phyloP scores from a whole-genome alignment of 2,797 vertebrate species.

The Myotis myotis region DNA sequence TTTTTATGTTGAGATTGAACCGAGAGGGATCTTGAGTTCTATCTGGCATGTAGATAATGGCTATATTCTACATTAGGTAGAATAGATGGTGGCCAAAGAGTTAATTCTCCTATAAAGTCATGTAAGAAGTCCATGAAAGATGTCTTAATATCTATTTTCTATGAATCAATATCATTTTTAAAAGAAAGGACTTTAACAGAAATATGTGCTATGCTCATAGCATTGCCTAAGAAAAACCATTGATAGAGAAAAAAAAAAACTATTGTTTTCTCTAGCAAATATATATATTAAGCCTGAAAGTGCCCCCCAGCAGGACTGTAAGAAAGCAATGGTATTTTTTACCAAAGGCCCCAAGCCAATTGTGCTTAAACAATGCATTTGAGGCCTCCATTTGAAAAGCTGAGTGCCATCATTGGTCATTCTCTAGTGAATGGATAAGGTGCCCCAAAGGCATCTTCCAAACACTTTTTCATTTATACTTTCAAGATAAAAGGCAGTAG shows the following conservation, averaged over 20 bases:
- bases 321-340: background rate
- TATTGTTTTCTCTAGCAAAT: background rate
- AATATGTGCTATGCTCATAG: background rate
- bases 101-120: constrained; percentile 19
- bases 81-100: background rate
- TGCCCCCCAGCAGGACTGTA: background rate
- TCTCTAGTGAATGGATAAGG: constrained; percentile 61
- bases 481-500: constrained; percentile 65
- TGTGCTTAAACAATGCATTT: constrained; percentile 43
- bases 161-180: constrained; percentile 43
- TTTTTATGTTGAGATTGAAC: constrained; percentile 11
- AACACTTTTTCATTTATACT: constrained; percentile 53
- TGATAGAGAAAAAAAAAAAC: background rate
- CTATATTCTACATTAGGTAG: background rate
- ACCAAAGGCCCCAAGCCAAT: constrained; percentile 13
- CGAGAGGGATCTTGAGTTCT: background rate
- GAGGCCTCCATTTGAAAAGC: constrained; percentile 57
- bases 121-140: background rate
- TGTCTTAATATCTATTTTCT: constrained; percentile 36
- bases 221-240: constrained; percentile 20
- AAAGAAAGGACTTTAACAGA: constrained; percentile 47
- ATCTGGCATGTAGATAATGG: background rate
- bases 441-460: constrained; percentile 29
- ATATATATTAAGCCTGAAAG: background rate
- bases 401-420: constrained; percentile 45